Base-by-base conservation (phyloP, 1,140 invertebrate genomes). In the Streblospio benedicti region DNA sequence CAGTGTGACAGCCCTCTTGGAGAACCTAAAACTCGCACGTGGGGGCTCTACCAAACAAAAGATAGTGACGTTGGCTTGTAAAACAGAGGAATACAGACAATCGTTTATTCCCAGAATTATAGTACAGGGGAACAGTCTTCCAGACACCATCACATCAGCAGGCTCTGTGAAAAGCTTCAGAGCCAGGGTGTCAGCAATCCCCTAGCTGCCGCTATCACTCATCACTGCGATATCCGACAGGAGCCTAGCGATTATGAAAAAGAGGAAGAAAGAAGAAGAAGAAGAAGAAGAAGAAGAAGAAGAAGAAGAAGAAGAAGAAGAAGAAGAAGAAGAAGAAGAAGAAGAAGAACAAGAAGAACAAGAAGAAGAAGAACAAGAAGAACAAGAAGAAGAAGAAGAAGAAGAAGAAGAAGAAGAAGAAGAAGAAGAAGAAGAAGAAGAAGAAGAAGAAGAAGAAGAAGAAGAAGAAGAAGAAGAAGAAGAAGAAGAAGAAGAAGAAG, bases 321-420 rank as follows among this genome's bases (percentile, higher is more conserved):
- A 54, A 53, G 60, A 61, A 49, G 58, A 44, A 31, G 38, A 59
- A n/a, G 53, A 61, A 18, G 38, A 62, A 49, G 41, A 55, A 28
- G 55, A 60, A n/a, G 32, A 60, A 51, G 47, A 33, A 5, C 47
- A 64, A 33, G 38, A 27, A 27, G 56, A 64, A 41, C 2, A 49
- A 9, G 30, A 43, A 49, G n/a, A 33, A 49, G 49, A 47, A 45
- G 32, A 35, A 41, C 27, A 20, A 50, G 35, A 52, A 55, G 27
- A 18, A 5, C 23, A 35, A 23, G 47, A 63, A 57, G 58, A 61
- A 28, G 43, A 44, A 44, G 57, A 57, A 12, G 61, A 58, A 35
- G 47, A 55, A 41, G 57, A 41, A 41, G 28, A 35, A 50, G 47
- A 23, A 20, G 38, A 41, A 18, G 35, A 62, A 44, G 52, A 31